Evolutionary conservation across 1,140 invertebrate genomes (phyloP).

Genomic region (Paraescarpia echinospica): DNA sequence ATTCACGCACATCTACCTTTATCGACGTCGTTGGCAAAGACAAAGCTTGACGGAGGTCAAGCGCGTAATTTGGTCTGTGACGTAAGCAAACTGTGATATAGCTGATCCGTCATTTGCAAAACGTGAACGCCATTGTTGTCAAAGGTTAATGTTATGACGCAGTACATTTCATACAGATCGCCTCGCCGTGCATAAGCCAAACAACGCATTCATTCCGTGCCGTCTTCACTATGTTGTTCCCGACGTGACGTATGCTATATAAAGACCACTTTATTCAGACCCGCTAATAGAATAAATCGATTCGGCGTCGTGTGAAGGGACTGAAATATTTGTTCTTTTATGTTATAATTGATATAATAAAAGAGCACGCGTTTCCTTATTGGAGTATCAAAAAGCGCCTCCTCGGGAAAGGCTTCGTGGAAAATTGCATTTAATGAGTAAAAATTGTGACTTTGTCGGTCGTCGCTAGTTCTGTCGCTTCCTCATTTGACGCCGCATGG

Average conservation of each 20-base stretch:
- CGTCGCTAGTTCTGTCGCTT: not conserved
- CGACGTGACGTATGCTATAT: not conserved
- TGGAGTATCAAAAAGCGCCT: not conserved
- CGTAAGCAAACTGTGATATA: too few relatives aligned
- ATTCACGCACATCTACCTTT: too few relatives aligned
- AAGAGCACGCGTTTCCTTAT: not conserved
- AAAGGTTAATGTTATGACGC: not conserved
- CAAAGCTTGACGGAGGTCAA: too few relatives aligned
- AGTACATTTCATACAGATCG: not conserved
- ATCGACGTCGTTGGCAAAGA: too few relatives aligned
- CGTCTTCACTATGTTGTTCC: too few relatives aligned
- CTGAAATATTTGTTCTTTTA: not conserved
- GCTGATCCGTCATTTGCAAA: too few relatives aligned
- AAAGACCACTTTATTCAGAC: not conserved
- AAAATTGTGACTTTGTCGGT: not conserved
- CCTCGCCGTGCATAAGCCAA: too few relatives aligned
- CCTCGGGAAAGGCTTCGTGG: not conserved
- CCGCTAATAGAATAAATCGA: not conserved
- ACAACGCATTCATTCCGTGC: not conserved
- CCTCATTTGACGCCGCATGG: not conserved
- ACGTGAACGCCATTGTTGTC: not conserved
- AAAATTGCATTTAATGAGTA: slow-evolving; percentile 2
- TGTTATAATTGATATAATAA: not conserved
- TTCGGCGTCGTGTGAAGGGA: not conserved
- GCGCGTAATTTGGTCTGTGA: too few relatives aligned